Evolutionary conservation across 2,797 vertebrate genomes (phyloP), one percentile per base, ranked within the genome.

Genomic region (Benthosema pterotum): DNA sequence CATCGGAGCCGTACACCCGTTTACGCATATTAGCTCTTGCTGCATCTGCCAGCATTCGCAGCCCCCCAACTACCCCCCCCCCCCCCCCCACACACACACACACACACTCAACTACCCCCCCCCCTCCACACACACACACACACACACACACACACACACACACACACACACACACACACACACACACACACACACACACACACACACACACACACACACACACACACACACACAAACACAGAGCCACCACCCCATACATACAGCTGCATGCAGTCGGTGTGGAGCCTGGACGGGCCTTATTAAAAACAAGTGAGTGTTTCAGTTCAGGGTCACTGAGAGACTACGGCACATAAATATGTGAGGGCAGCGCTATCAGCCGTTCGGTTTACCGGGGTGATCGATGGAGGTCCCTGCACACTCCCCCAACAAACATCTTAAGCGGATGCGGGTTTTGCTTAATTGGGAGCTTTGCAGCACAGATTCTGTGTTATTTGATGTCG

Each of bases 401-500:
- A 93, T 91, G 91, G 83, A 87, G 83, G 86, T 90, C 88, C 85
- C 84, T 57, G 73, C 82, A 64, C 85, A 67, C 90, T 86, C 80
- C 17, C 45, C 87, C 89, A 83, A 87, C 92, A 88, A 91, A 92
- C 89, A 92, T 92, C 88, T 92, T 92, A 92, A 93, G 91, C 79
- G 89, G 86, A 91, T 85, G 87, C 86, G 54, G 77, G 86, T 91
- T 91, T 86, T 90, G 85, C 91, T 88, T 94, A 94, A 95, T 94
- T 94, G 92, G 94, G 83, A 92, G 91, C 89, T 90, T 93, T 93
- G 82, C 89, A 77, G 82, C 87, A 80, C 73, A 83, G 81, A 85
- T 85, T 82, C 81, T 43, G 71, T 75, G 83, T 88, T 87, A 86
- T 89, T 83, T 87, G 82, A 89, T 92, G 91, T 88, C 74, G 91